Percentiles rank a stretch among this genome's conserved stretches.
phyloP scores from a whole-genome alignment of 2,113 vertebrate genomes.

The Psephotus haematonotus region DNA sequence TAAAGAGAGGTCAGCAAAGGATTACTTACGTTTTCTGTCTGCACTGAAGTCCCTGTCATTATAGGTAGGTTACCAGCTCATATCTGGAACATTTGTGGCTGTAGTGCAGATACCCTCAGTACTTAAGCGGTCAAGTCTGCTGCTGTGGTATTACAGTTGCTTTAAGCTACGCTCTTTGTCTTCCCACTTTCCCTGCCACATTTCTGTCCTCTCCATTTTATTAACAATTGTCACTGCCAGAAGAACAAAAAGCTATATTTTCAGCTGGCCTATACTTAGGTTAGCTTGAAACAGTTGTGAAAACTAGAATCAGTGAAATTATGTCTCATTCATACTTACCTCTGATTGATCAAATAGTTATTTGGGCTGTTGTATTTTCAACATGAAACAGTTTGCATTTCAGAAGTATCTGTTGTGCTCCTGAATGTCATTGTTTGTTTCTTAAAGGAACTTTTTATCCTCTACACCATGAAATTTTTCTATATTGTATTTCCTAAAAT shows the following conservation, averaged over 20 bases:
- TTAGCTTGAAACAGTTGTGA: neutral
- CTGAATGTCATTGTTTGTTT: constrained; percentile 13
- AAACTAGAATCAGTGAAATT: neutral
- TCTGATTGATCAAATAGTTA: neutral
- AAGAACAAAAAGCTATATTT: neutral
- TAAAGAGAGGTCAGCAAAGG: neutral
- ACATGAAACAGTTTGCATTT: neutral
- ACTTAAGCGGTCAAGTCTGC: neutral
- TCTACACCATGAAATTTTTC: neutral
- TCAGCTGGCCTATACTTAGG: neutral
- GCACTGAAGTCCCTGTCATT: neutral
- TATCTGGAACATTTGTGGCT: neutral
- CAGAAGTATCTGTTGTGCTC: neutral
- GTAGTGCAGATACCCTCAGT: neutral
- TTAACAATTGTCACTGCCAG: neutral
- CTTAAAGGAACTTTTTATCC: constrained; percentile 24
- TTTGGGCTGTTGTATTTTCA: neutral
- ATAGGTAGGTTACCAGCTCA: accelerated
- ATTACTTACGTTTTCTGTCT: neutral
- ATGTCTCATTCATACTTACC: neutral
- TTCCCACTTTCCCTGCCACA: accelerated
- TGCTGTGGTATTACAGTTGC: neutral
- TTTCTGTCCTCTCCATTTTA: neutral
- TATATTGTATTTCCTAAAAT: neutral
- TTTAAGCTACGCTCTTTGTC: neutral